A percentile compares a stretch with the other conserved stretches of the same genome.
Evolutionary conservation across 1,140 invertebrate species (phyloP).

Genomic region (Hyles euphorbiae): DNA sequence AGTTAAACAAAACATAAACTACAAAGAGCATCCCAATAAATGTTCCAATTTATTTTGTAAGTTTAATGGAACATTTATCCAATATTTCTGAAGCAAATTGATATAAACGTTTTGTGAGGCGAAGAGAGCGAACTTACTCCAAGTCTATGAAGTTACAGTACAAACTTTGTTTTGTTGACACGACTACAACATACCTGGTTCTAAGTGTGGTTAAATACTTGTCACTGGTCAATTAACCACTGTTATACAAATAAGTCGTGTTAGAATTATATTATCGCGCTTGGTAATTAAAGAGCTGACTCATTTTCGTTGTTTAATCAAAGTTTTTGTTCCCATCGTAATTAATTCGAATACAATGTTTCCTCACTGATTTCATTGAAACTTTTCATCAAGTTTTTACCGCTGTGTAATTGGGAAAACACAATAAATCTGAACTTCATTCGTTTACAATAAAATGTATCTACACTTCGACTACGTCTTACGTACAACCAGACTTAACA

Average conservation of each 20-base stretch:
- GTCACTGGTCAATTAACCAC: not conserved
- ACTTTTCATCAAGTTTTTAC: no score
- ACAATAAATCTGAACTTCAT: no score
- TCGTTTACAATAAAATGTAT: no score
- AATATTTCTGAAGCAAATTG: constrained; percentile 40
- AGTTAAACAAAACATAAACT: not conserved
- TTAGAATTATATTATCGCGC: no score
- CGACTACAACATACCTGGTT: constrained; percentile 6
- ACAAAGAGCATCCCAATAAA: not conserved
- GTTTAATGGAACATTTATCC: constrained; percentile 37
- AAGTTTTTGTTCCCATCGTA: no score
- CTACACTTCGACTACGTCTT: no score
- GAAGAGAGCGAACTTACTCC: constrained; percentile 26
- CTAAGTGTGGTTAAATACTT: constrained; percentile 11
- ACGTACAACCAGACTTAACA: no score
- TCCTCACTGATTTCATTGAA: no score
- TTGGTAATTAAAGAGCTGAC: no score
- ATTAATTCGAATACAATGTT: no score
- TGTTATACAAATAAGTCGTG: not conserved
- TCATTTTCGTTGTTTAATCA: no score
- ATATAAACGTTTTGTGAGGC: constrained; percentile 31
- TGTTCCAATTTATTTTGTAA: constrained; percentile 28
- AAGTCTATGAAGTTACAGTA: constrained; percentile 33
- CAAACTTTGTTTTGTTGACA: constrained; percentile 30
- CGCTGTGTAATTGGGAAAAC: no score